Conservation (phyloP, 2,113 vertebrate species). For the Crotalus viridis region DNA sequence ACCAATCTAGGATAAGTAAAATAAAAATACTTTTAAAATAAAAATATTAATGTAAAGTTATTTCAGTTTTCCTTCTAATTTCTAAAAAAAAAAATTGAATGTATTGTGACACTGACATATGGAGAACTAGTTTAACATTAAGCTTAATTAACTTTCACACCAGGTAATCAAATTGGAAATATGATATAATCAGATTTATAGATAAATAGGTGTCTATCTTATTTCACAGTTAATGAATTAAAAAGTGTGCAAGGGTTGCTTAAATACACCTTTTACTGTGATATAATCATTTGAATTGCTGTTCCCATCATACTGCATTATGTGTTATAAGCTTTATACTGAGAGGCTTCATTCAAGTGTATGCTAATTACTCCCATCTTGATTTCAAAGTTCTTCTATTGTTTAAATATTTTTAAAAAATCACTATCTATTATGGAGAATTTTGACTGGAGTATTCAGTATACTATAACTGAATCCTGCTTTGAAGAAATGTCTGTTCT, state of each 20-base stretch:
- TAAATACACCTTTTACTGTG: background rate
- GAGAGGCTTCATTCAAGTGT: slow-evolving; percentile 2
- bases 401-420: background rate
- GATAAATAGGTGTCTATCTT: background rate
- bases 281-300: slow-evolving; percentile 3
- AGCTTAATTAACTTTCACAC: background rate
- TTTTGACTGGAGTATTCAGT: slow-evolving; percentile 2
- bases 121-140: background rate
- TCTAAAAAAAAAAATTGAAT: background rate
- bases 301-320: background rate
- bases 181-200: background rate
- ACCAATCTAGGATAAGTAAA: background rate
- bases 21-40: background rate
- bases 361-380: slow-evolving; percentile 3
- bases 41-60: background rate
- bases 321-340: slow-evolving; percentile 10
- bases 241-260: background rate
- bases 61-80: background rate
- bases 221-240: slow-evolving; percentile 4
- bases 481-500: slow-evolving; percentile 21
- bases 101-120: background rate
- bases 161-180: background rate
- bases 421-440: background rate
- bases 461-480: slow-evolving; percentile 19
- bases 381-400: background rate